These are phyloP conservation scores for Frankliniella fusca DNA, from an alignment of 2,888 invertebrate genomes.

Conservation along the genomic window DNA sequence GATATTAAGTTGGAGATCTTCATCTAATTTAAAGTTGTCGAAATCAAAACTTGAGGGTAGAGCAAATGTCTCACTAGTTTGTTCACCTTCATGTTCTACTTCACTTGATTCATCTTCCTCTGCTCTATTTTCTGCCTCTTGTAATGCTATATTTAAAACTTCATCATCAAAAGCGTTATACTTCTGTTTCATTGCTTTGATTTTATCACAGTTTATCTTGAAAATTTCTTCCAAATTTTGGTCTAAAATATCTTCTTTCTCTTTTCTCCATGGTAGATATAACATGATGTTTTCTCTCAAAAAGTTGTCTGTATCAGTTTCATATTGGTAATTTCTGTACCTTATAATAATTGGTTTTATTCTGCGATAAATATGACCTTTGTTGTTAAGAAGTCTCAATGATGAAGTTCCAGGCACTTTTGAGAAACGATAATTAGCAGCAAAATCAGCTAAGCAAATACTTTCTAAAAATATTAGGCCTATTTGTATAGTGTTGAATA, in stretches of 20 bases:
- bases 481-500: slow-evolving; percentile 41
- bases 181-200: too few relatives aligned
- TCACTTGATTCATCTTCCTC: slow-evolving; percentile 17
- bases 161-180: slow-evolving; percentile 25
- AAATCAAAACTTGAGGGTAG: too few relatives aligned
- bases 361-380: too few relatives aligned
- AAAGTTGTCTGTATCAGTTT: slow-evolving; percentile 36
- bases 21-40: too few relatives aligned
- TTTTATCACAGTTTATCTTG: too few relatives aligned
- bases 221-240: slow-evolving; percentile 23
- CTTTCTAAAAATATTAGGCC: slow-evolving; percentile 41
- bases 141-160: slow-evolving; percentile 7
- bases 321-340: too few relatives aligned
- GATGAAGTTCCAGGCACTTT: neutral
- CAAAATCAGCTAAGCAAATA: slow-evolving; percentile 42
- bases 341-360: slow-evolving; percentile 32
- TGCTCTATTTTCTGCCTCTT: slow-evolving; percentile 12
- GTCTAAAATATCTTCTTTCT: slow-evolving; percentile 35
- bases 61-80: too few relatives aligned
- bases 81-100: too few relatives aligned
- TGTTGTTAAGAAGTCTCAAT: too few relatives aligned
- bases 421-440: slow-evolving; percentile 35
- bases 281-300: slow-evolving; percentile 39
- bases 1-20: too few relatives aligned
- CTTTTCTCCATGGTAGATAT: slow-evolving; percentile 40